Conservation (phyloP, 2,888 invertebrate species). For the Kuschelorhynchus macadamiae region DNA sequence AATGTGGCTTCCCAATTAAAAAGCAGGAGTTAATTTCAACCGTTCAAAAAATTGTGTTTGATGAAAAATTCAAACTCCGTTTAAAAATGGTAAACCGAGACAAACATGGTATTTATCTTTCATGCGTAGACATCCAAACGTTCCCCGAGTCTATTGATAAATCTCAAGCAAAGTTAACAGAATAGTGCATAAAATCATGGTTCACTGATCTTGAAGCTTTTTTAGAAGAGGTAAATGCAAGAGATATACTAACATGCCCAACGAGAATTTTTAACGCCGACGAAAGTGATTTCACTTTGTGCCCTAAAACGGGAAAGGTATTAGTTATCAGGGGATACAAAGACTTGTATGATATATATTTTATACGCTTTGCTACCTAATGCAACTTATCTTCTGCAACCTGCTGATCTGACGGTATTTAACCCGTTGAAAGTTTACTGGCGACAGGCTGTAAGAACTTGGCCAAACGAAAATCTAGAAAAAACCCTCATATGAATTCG, state of each 20-base stretch:
- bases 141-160: conserved; percentile 49
- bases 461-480: conserved; percentile 49
- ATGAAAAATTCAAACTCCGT: conserved; percentile 42
- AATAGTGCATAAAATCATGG: conserved; percentile 51
- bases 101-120: too few relatives aligned
- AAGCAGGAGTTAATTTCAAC: conserved; percentile 55
- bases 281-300: conserved; percentile 60
- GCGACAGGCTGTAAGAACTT: conserved; percentile 27
- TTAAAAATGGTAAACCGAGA: conserved; percentile 48
- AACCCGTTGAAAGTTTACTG: conserved; percentile 5
- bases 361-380: conserved; percentile 51
- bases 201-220: conserved; percentile 49
- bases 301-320: conserved; percentile 48
- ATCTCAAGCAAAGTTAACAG: conserved; percentile 48
- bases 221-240: conserved; percentile 22
- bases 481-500: conserved; percentile 10
- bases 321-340: conserved; percentile 53
- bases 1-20: conserved; percentile 46
- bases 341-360: conserved; percentile 58
- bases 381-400: conserved; percentile 54
- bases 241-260: conserved; percentile 51
- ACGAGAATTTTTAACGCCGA: conserved; percentile 61
- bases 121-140: too few relatives aligned
- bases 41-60: conserved; percentile 53
- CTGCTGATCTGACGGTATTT: conserved; percentile 49